Conservation (phyloP, 2,888 invertebrate genomes). For the Aethes cnicana region DNA sequence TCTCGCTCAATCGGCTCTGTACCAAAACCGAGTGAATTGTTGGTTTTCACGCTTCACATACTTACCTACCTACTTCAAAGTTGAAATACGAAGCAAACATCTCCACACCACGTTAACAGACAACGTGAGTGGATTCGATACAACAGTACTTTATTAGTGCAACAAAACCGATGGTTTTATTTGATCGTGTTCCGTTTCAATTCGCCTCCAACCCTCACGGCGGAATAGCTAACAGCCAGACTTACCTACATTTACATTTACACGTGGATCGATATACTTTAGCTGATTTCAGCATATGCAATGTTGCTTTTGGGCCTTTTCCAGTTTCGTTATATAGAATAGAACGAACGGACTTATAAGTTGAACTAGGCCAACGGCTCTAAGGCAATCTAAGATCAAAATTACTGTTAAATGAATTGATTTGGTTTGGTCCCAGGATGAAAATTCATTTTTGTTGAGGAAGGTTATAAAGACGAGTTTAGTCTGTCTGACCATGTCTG, state of each 20-base stretch:
- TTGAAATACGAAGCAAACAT: not conserved
- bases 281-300: not conserved
- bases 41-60: no score
- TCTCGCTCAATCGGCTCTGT: no score
- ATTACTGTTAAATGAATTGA: not conserved
- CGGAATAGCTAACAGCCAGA: slow-evolving; percentile 11
- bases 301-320: not conserved
- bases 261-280: not conserved
- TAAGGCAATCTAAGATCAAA: no score
- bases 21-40: no score
- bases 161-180: slow-evolving; percentile 19
- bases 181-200: slow-evolving; percentile 25
- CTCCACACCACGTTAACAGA: slow-evolving; percentile 3
- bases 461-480: no score
- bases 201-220: slow-evolving; percentile 8
- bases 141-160: slow-evolving; percentile 24
- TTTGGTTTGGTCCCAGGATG: no score
- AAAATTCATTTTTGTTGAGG: no score
- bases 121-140: slow-evolving; percentile 8
- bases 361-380: no score
- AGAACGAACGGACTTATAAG: no score
- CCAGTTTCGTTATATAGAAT: no score
- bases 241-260: slow-evolving; percentile 6
- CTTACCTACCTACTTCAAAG: no score
- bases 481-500: no score